Base-by-base conservation (phyloP, 2,113 vertebrate genomes). In the Neomonachus schauinslandi region DNA sequence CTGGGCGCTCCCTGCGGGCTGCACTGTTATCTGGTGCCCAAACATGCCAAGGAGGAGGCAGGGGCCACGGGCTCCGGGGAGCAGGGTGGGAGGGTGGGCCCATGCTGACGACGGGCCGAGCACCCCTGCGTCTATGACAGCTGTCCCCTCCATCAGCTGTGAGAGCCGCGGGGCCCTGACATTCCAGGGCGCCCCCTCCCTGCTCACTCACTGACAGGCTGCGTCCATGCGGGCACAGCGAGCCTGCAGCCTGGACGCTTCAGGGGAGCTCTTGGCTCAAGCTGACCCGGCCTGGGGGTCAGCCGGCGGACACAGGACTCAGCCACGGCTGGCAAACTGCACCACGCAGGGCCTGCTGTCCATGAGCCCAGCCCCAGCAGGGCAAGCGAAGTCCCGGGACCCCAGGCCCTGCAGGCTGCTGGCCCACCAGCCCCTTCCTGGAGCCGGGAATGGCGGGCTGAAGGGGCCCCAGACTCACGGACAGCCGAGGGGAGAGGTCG, bases 31-130 rank as follows among this genome's bases (percentile, higher is more conserved):
- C 39, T 1, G 28, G 11, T 7, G 67, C 31, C 88, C 74, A 71
- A 31, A n/a, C 7, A 6, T 18, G 4, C 22, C 59, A 71, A n/a
- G 74, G n/a, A 76, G 22, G 21, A 42, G 13, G 63, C 42, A 3
- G n/a, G 28, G 31, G 28, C 39, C 46, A 14, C 28, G 0, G 42
- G 80, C 67, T 15, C 1, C 0, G 1, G 26, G 0, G 2, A 28
- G 67, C 42, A 33, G 51, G 31, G 18, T 1, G 3, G 36, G 72
- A 28, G 18, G 69, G 74, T 15, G 31, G 39, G 18, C 76, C 18
- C 3, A 24, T 0, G 26, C 0, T 2, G 9, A 36, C 16, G 4
- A 28, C 3, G 8, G 74, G 14, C 74, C 13, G 0, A 36, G 21
- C 5, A 15, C 21, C 79, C 79, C 53, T 4, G 2, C 28, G 31